phyloP scores from a whole-genome alignment of 2,113 vertebrate genomes.

The Marmota monax region DNA sequence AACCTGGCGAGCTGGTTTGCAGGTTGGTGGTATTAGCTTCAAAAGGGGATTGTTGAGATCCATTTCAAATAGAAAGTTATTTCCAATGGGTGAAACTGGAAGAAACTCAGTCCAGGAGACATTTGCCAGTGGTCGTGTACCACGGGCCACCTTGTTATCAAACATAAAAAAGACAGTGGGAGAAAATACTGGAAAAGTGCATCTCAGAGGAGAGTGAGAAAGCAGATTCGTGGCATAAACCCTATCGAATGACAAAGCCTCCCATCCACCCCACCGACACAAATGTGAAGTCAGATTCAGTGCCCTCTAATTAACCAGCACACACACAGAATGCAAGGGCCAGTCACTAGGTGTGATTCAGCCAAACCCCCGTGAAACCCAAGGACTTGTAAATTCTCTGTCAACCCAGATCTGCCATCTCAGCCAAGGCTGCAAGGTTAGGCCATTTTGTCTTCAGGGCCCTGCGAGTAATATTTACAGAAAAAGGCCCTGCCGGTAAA shows the following conservation, averaged over 20 bases:
- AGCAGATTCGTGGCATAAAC: conserved; percentile 87
- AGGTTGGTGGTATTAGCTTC: background rate
- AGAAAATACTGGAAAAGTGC: conserved; percentile 76
- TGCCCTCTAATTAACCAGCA: conserved; percentile 89
- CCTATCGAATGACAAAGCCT: conserved; percentile 90
- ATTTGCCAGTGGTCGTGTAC: conserved; percentile 83
- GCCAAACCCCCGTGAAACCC: conserved; percentile 62
- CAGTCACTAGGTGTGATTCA: conserved; percentile 80
- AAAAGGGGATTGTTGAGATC: background rate
- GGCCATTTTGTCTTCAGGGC: conserved; percentile 71
- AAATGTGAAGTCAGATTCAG: conserved; percentile 89
- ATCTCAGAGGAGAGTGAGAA: conserved; percentile 86
- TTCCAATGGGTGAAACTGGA: conserved; percentile 74
- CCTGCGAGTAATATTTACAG: conserved; percentile 89
- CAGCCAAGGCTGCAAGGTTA: conserved; percentile 73
- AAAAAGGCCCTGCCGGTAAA: conserved; percentile 89
- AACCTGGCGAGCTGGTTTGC: background rate
- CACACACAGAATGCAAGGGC: conserved; percentile 45
- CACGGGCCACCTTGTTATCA: conserved; percentile 83
- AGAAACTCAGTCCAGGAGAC: conserved; percentile 84
- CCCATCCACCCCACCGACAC: conserved; percentile 87
- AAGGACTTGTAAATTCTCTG: conserved; percentile 28
- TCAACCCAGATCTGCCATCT: conserved; percentile 73
- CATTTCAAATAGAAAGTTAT: conserved; percentile 40
- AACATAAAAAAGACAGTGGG: conserved; percentile 85